Evolutionary conservation across 2,113 vertebrate species (phyloP).

Genomic region (Thermophis baileyi): DNA sequence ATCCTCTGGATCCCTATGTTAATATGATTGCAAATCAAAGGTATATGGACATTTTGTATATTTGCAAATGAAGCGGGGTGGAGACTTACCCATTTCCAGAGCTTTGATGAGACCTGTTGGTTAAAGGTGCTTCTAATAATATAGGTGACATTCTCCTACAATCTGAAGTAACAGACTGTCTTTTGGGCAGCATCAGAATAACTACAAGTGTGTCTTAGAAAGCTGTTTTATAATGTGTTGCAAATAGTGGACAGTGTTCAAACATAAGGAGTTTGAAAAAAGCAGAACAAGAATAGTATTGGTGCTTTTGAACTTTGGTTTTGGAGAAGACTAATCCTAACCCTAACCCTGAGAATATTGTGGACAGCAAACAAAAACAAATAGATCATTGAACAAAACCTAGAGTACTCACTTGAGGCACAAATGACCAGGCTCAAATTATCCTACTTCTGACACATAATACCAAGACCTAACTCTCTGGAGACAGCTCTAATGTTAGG

Average conservation of each 20-base stretch:
- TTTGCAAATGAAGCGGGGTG: background rate
- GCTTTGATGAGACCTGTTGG: background rate
- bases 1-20: background rate
- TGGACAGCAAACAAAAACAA: background rate
- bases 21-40: background rate
- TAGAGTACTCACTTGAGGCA: background rate
- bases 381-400: background rate
- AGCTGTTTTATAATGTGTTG: background rate
- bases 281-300: background rate
- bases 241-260: background rate
- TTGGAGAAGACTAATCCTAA: background rate
- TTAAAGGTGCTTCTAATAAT: background rate
- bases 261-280: background rate
- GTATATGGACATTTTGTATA: background rate
- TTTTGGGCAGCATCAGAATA: background rate
- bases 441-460: background rate
- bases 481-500: background rate
- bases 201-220: background rate
- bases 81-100: background rate
- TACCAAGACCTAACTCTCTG: background rate
- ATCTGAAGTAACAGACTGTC: background rate
- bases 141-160: background rate
- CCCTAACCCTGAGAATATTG: background rate
- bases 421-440: background rate
- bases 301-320: background rate